Percentiles rank a stretch among this genome's conserved stretches.
phyloP scores from a whole-genome alignment of 2,113 vertebrate species.

The Rhinogobius similis region DNA sequence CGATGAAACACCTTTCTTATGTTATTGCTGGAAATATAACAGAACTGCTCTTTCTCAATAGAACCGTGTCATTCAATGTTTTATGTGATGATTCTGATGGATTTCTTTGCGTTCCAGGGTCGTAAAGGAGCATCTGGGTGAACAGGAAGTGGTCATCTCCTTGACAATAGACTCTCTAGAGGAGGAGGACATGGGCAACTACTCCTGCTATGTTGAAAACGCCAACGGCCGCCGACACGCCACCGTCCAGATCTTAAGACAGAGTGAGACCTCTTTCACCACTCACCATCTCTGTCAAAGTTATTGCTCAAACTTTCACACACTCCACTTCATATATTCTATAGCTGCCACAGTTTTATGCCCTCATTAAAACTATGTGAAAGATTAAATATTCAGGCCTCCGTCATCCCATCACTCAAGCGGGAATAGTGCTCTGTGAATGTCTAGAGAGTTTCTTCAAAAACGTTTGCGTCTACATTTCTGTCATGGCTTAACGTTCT shows the following conservation, averaged over 20 bases:
- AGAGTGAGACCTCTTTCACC: conserved; percentile 78
- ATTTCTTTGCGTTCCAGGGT: conserved; percentile 77
- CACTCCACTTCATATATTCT: conserved; percentile 17
- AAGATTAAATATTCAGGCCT: conserved; percentile 26
- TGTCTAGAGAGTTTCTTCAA: conserved; percentile 13
- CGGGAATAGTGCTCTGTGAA: conserved; percentile 8
- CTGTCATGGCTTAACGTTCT: neutral
- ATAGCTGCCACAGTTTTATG: conserved; percentile 9
- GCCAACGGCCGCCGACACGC: conserved; percentile 92
- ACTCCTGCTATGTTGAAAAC: conserved; percentile 97
- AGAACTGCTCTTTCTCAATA: neutral
- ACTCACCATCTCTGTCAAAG: neutral
- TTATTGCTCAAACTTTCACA: conserved; percentile 1
- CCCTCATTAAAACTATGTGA: conserved; percentile 30
- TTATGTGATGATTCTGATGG: neutral
- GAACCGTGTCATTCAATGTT: neutral
- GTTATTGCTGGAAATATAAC: neutral
- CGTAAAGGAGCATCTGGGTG: conserved; percentile 93
- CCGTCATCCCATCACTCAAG: conserved; percentile 27
- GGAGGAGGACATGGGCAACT: conserved; percentile 95
- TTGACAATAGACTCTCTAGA: conserved; percentile 93
- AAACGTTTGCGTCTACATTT: neutral
- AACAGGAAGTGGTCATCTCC: conserved; percentile 96
- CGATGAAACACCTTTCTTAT: neutral
- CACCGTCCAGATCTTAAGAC: conserved; percentile 90